Conservation (phyloP, 1,140 invertebrate genomes). For the Drosophila quadrilineata region DNA sequence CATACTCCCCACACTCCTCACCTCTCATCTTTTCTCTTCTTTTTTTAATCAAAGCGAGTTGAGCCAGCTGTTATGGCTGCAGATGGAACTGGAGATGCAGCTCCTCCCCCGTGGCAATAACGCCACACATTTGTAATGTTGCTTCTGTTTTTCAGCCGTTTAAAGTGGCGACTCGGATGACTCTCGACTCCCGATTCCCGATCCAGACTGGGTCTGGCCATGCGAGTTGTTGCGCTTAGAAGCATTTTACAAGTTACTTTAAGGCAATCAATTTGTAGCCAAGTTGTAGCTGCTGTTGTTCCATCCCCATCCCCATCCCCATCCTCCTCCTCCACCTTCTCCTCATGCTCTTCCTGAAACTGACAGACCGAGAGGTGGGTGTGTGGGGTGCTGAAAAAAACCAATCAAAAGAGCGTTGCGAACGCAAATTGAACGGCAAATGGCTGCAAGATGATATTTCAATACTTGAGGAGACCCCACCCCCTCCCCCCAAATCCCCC, state of each 20-base stretch:
- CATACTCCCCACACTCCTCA: no score
- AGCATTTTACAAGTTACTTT: conserved; percentile 78
- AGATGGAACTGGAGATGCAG: conserved; percentile 21
- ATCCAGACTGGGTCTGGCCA: no score
- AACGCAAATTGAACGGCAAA: conserved; percentile 79
- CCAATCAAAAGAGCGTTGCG: conserved; percentile 79
- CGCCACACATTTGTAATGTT: conserved; percentile 80
- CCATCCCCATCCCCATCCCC: no score
- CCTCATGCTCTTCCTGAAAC: background rate
- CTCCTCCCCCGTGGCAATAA: conserved; percentile 78
- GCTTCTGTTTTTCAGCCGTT: conserved; percentile 68
- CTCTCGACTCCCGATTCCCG: no score
- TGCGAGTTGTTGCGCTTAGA: conserved; percentile 45
- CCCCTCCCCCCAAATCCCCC: no score
- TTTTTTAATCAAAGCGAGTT: conserved; percentile 66
- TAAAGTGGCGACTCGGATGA: conserved; percentile 45
- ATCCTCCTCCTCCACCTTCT: background rate
- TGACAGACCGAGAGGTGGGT: background rate
- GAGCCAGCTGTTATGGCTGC: conserved; percentile 24
- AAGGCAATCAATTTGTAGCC: conserved; percentile 77
- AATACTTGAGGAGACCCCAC: conserved; percentile 59
- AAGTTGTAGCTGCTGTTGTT: conserved; percentile 1
- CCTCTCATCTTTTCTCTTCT: conserved; percentile 20
- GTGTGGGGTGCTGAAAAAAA: conserved; percentile 48
- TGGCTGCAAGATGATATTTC: conserved; percentile 76